Conservation (phyloP, 2,113 vertebrate genomes). For the Rhineura floridana region DNA sequence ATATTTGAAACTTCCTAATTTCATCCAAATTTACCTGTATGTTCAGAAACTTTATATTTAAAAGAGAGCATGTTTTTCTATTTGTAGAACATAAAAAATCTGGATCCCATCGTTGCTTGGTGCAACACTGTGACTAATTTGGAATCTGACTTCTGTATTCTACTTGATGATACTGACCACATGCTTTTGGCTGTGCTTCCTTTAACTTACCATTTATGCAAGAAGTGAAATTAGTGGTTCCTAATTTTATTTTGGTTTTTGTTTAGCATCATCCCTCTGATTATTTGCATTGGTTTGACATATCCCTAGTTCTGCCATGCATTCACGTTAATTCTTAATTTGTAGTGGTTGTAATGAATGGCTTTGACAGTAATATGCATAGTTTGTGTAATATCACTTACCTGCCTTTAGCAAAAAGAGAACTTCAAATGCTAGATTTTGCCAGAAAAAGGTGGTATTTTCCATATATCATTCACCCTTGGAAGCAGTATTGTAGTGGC, state of each 20-base stretch:
- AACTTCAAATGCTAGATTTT: slow-evolving; percentile 9
- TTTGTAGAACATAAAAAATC: slow-evolving; percentile 23
- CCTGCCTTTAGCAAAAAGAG: neutral
- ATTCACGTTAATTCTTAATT: neutral
- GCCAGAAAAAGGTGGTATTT: neutral
- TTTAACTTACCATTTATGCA: neutral
- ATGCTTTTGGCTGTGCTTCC: neutral
- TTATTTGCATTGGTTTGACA: neutral
- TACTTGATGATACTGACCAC: slow-evolving; percentile 41
- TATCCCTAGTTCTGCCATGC: neutral
- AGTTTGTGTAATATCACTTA: neutral
- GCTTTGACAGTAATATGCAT: neutral
- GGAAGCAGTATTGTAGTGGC: too few species aligned
- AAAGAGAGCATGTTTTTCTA: neutral
- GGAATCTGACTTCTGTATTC: slow-evolving; percentile 18
- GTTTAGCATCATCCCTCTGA: neutral
- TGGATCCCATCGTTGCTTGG: slow-evolving; percentile 23
- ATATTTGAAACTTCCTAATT: neutral
- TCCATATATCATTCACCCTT: neutral
- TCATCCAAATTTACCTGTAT: neutral
- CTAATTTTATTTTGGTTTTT: neutral
- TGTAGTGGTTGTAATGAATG: neutral
- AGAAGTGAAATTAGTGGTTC: neutral
- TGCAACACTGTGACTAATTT: slow-evolving; percentile 28
- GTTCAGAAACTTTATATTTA: neutral